These are phyloP conservation scores for Drosophila burlai DNA, from an alignment of 1,140 invertebrate genomes.

Conservation along the genomic window DNA sequence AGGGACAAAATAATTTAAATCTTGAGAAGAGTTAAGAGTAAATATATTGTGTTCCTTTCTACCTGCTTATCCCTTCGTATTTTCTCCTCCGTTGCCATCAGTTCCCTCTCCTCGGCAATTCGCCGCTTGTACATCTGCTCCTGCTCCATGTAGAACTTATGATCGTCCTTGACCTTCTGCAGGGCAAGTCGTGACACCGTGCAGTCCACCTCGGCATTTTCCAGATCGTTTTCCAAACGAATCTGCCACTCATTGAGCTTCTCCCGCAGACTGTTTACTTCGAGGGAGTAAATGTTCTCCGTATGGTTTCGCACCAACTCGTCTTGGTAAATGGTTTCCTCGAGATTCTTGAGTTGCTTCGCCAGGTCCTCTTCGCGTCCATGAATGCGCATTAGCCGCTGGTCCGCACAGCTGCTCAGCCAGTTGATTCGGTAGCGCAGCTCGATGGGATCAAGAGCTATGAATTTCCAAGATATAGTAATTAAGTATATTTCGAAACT, in stretches of 20 bases:
- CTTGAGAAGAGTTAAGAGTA: neutral
- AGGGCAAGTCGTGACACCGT: neutral
- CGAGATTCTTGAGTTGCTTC: slow-evolving; percentile 7
- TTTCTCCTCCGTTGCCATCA: slow-evolving; percentile 24
- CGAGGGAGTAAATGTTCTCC: slow-evolving; percentile 9
- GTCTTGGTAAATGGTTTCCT: neutral
- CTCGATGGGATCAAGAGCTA: slow-evolving; percentile 50
- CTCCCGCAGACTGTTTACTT: slow-evolving; percentile 19
- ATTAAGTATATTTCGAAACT: no score
- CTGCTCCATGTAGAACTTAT: slow-evolving; percentile 38
- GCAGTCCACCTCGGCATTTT: slow-evolving; percentile 39
- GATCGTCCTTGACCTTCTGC: slow-evolving; percentile 54
- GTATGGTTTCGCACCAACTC: neutral
- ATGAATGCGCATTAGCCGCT: slow-evolving; percentile 4
- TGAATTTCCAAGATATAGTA: neutral
- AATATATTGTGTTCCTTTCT: no score
- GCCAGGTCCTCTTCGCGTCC: slow-evolving; percentile 20
- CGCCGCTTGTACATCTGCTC: slow-evolving; percentile 32
- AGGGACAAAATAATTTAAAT: neutral
- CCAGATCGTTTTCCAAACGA: slow-evolving; percentile 32
- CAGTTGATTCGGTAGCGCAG: slow-evolving; percentile 56
- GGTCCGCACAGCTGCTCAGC: slow-evolving; percentile 41
- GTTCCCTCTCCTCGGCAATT: slow-evolving; percentile 27
- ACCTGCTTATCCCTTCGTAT: slow-evolving; percentile 4
- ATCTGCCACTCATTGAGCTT: slow-evolving; percentile 27